phyloP scores from a whole-genome alignment of 92 coral and sea anemone species.

The Phenganax subtilis region DNA sequence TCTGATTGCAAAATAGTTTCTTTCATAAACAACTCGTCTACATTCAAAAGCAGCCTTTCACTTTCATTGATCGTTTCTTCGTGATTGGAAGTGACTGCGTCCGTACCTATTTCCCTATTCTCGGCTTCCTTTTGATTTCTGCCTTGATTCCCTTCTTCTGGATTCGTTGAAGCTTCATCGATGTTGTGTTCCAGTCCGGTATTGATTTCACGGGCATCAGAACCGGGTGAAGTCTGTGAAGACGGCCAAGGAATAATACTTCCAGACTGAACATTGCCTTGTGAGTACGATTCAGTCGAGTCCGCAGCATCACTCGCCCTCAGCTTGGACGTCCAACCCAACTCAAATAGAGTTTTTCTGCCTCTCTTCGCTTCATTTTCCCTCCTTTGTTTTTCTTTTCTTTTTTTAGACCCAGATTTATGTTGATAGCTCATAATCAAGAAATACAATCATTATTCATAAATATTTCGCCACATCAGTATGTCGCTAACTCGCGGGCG shows the following conservation, averaged over 20 bases:
- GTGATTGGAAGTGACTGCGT: neutral
- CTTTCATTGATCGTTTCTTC: neutral
- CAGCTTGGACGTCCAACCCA: constrained; percentile 1
- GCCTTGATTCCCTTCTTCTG: neutral
- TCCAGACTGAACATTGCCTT: constrained; percentile 15
- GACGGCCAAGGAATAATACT: neutral
- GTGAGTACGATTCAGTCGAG: constrained; percentile 6
- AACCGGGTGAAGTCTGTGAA: neutral
- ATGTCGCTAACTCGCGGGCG: neutral
- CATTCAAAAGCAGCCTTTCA: neutral
- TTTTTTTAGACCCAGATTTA: constrained; percentile 7
- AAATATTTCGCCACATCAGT: neutral
- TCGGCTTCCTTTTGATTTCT: neutral
- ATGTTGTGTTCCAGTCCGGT: constrained; percentile 17
- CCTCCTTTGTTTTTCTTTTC: constrained; percentile 19
- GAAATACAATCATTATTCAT: neutral
- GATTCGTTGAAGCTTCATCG: neutral
- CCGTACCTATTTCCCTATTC: neutral
- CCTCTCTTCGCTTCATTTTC: constrained; percentile 12
- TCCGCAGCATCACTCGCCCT: neutral
- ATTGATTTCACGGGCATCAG: constrained; percentile 2
- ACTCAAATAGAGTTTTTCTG: constrained; percentile 13
- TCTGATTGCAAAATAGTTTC: constrained; percentile 15
- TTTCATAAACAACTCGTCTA: constrained; percentile 19
- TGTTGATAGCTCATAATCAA: constrained; percentile 17